phyloP scores from a whole-genome alignment of 2,113 vertebrate genomes.

The Pluvialis apricaria region DNA sequence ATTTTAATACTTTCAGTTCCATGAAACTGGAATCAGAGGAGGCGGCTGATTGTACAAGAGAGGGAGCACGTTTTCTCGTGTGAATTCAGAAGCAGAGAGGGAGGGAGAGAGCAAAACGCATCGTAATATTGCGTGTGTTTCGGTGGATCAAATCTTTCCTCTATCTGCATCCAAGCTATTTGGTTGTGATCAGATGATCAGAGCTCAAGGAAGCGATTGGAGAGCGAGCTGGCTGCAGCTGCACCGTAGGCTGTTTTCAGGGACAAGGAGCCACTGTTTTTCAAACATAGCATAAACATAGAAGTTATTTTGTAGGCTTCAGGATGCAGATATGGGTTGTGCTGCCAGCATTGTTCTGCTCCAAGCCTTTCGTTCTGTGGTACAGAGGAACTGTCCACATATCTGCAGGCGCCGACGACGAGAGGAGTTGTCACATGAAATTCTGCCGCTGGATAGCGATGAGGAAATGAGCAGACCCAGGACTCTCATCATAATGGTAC shows the following conservation, averaged over 20 bases:
- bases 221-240: slow-evolving; percentile 88
- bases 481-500: slow-evolving; percentile 93
- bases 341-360: slow-evolving; percentile 93
- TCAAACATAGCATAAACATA: slow-evolving; percentile 81
- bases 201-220: slow-evolving; percentile 85
- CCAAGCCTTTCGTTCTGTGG: slow-evolving; percentile 88
- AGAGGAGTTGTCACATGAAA: slow-evolving; percentile 88
- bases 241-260: slow-evolving; percentile 84
- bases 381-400: slow-evolving; percentile 91
- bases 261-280: slow-evolving; percentile 93
- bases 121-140: slow-evolving; percentile 53
- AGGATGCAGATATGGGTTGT: slow-evolving; percentile 95
- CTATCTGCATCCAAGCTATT: slow-evolving; percentile 82
- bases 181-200: slow-evolving; percentile 91
- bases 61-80: slow-evolving; percentile 34
- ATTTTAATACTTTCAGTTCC: slow-evolving; percentile 49
- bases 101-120: background rate
- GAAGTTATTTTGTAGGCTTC: slow-evolving; percentile 83
- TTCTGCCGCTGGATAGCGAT: slow-evolving; percentile 85
- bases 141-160: slow-evolving; percentile 79
- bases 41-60: slow-evolving; percentile 13
- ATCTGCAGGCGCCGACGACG: slow-evolving; percentile 84
- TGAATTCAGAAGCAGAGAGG: slow-evolving; percentile 40
- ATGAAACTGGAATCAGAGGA: background rate
- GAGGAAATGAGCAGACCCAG: slow-evolving; percentile 85